phyloP scores from a whole-genome alignment of 2,888 invertebrate species.

The Clistopyga incitator region DNA sequence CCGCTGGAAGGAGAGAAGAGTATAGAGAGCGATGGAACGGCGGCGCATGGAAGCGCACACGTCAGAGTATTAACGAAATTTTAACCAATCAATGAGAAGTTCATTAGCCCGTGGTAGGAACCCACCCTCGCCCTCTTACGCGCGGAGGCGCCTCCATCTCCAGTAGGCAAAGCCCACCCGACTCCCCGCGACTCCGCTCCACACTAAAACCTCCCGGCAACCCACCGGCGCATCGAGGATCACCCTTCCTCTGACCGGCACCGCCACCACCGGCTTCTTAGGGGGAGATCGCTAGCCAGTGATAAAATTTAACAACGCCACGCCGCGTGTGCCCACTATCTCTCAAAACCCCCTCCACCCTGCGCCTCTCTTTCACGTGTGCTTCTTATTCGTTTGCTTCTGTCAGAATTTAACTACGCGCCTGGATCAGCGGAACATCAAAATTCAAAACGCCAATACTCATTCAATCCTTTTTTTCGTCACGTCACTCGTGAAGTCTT shows the following conservation, averaged over 20 bases:
- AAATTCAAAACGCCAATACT: neutral
- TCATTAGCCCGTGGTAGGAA: slow-evolving; percentile 80
- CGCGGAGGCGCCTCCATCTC: slow-evolving; percentile 65
- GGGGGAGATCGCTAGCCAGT: slow-evolving; percentile 77
- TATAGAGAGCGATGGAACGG: slow-evolving; percentile 71
- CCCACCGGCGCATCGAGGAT: slow-evolving; percentile 32
- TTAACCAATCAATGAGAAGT: slow-evolving; percentile 84
- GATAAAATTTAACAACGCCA: slow-evolving; percentile 77
- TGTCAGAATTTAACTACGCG: slow-evolving; percentile 21
- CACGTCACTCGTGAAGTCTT: neutral
- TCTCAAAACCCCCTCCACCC: slow-evolving; percentile 62
- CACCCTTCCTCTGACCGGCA: slow-evolving; percentile 54
- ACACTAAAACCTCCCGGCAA: slow-evolving; percentile 39
- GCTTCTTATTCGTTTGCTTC: slow-evolving; percentile 44
- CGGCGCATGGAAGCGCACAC: slow-evolving; percentile 79
- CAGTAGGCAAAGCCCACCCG: slow-evolving; percentile 69
- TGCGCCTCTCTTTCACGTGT: slow-evolving; percentile 35
- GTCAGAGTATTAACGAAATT: slow-evolving; percentile 82
- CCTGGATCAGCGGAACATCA: neutral
- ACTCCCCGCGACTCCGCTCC: slow-evolving; percentile 57
- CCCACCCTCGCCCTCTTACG: slow-evolving; percentile 60
- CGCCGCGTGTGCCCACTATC: slow-evolving; percentile 53
- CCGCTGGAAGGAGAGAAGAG: neutral
- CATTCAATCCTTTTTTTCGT: neutral
- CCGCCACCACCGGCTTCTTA: slow-evolving; percentile 63